These are phyloP conservation scores for Iguana delicatissima DNA, from an alignment of 2,797 vertebrate species.

Conservation along the genomic window DNA sequence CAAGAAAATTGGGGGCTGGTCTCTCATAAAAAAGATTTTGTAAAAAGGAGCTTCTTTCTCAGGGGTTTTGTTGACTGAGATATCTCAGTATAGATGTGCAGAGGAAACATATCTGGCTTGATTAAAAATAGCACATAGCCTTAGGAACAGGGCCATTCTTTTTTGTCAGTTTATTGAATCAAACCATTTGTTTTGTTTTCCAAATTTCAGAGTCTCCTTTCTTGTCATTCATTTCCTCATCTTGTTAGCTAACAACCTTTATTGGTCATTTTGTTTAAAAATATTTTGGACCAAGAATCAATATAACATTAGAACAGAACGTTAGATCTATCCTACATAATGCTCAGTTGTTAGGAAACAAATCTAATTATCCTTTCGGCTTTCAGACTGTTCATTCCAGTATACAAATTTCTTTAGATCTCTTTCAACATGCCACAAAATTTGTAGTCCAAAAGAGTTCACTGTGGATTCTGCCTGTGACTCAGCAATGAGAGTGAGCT, in stretches of 20 bases:
- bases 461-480: constrained; percentile 38
- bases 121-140: neutral
- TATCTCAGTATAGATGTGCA: too few relatives aligned
- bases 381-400: constrained; percentile 49
- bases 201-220: neutral
- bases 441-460: constrained; percentile 35
- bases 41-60: too few relatives aligned
- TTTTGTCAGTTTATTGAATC: too few relatives aligned
- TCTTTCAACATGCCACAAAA: constrained; percentile 35
- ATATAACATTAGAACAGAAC: neutral
- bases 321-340: neutral
- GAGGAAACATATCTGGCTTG: neutral
- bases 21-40: too few relatives aligned
- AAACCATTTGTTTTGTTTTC: neutral
- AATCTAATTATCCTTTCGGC: constrained; percentile 46
- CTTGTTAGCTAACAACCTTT: neutral
- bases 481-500: constrained; percentile 22
- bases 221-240: neutral
- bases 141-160: too few relatives aligned
- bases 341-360: neutral
- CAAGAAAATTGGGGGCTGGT: too few relatives aligned
- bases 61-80: too few relatives aligned
- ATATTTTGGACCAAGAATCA: neutral
- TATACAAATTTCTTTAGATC: constrained; percentile 45
- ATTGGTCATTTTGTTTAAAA: neutral